Evolutionary conservation across 2,888 invertebrate species (phyloP), one percentile per base, ranked within the genome.

Genomic region (Beris chalybata): DNA sequence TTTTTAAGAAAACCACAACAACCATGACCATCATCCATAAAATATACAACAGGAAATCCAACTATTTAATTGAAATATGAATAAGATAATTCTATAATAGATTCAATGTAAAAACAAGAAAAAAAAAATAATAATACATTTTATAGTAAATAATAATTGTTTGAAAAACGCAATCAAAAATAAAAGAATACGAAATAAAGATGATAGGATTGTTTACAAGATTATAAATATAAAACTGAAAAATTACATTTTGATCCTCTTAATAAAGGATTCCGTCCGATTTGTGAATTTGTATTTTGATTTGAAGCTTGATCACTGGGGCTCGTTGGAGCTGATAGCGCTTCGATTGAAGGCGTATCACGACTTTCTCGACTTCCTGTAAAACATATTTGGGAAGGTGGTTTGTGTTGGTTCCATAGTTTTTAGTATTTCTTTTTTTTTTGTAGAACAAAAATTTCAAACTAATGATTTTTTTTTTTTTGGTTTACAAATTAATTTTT

Each of bases 181-280:
- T 7, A 9, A 38, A 38, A 38, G 38, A 38, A 38, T 38, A 38
- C 9, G 38, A 38, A 38, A 38, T 9, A 38, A 38, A 38, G 9
- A 9, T 7, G 9, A 38, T 38, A 38, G 9, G 9, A 38, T 38
- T 38, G 5, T 38, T 38, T 38, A 7, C 38, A 38, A 38, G 9
- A 38, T 38, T 38, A 38, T 38, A 9, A 38, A 7, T 38, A 38
- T 38, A 38, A 65, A 74, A 73, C 70, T 78, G 79, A 79, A 78
- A n/a, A 81, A 83, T 87, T 87, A 87, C 87, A 91, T 85, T 91
- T 91, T 72, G 91, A 91, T 85, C 91, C 91, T 82, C 91, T 85
- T 76, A 91, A 67, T 57, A 70, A 86, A 74, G 90, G 89, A 80
- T 89, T 89, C 76, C 91, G 85, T 73, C 88, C 87, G 84, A 91